Evolutionary conservation across 2,888 invertebrate species (phyloP).

Genomic region (Gortyna flavago): DNA sequence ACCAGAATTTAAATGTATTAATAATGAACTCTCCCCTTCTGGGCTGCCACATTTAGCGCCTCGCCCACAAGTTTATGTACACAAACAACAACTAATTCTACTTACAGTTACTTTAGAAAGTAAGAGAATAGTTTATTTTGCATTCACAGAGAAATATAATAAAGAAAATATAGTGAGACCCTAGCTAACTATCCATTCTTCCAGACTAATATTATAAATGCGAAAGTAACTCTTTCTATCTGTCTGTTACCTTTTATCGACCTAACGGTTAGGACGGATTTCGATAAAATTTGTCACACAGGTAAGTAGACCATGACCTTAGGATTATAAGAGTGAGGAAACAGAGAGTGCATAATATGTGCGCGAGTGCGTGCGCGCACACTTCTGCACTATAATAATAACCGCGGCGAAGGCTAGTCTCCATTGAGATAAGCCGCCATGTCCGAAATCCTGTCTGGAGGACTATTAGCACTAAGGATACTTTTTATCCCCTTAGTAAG

Average conservation of each 20-base stretch:
- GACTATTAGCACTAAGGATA: no score
- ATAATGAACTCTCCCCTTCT: not conserved
- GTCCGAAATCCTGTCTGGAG: not conserved
- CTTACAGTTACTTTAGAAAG: not conserved
- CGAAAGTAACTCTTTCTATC: not conserved
- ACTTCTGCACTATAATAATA: not conserved
- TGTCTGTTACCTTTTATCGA: not conserved
- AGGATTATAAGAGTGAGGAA: not conserved
- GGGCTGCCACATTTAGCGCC: not conserved
- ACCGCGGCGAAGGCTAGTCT: not conserved
- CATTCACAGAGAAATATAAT: not conserved
- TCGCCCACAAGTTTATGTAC: not conserved
- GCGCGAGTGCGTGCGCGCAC: no score
- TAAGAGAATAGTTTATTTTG: not conserved
- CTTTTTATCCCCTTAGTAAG: no score
- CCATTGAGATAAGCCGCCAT: not conserved
- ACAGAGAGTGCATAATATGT: not conserved
- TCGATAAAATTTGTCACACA: not conserved
- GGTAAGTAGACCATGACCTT: not conserved
- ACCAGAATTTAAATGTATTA: constrained; percentile 1
- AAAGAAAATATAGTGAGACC: not conserved
- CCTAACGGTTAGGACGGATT: not conserved
- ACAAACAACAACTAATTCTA: constrained; percentile 1
- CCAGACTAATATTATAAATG: not conserved
- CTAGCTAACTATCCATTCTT: not conserved